A percentile compares a stretch with the other conserved stretches of the same genome.
Conservation (phyloP, 2,113 vertebrate species). For the Typhlomys cinereus region DNA sequence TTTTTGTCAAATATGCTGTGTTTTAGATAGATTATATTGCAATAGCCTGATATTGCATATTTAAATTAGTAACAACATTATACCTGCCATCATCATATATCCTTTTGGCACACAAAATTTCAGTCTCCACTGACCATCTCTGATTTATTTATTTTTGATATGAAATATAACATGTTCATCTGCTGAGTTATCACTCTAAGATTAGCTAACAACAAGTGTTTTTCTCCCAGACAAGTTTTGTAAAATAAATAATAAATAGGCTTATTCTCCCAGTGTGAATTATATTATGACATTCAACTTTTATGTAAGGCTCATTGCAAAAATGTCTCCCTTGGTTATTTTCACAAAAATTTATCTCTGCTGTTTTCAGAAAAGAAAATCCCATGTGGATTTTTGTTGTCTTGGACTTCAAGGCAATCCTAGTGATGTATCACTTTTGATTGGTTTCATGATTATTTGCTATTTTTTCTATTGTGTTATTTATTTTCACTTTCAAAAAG, state of each 20-base stretch:
- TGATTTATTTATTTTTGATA: background rate
- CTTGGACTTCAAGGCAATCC: background rate
- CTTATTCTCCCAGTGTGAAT: constrained; percentile 14
- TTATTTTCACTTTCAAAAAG: constrained; percentile 5
- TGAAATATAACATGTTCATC: background rate
- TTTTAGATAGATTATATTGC: background rate
- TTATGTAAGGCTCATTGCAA: constrained; percentile 6
- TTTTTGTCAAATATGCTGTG: background rate
- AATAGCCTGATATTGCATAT: background rate
- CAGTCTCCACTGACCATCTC: background rate
- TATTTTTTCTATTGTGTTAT: background rate
- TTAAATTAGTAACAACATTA: background rate
- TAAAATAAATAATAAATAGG: constrained; percentile 26
- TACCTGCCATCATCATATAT: background rate
- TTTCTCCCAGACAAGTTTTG: background rate
- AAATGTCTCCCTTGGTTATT: background rate
- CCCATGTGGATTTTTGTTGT: background rate
- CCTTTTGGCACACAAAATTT: background rate
- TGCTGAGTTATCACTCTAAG: background rate
- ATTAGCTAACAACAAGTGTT: background rate
- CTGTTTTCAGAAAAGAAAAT: background rate
- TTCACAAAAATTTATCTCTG: background rate
- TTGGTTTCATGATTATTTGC: background rate
- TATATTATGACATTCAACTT: background rate
- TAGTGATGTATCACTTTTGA: background rate